A percentile compares a stretch with the other conserved stretches of the same genome.
Evolutionary conservation across 2,113 vertebrate species (phyloP).

Genomic region (Ranitomeya imitator): DNA sequence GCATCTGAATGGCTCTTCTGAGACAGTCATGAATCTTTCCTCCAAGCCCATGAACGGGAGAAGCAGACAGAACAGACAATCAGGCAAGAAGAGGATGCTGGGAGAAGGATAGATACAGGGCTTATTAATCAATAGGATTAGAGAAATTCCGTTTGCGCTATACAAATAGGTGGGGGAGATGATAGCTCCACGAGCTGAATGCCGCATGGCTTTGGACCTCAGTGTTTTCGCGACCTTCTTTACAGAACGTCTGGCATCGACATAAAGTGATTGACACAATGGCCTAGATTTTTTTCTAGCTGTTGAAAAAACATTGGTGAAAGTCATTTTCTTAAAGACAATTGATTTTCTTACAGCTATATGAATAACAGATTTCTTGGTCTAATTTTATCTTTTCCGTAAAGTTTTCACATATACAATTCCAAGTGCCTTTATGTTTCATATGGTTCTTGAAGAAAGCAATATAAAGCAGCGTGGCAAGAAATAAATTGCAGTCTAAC

Average conservation of each 20-base stretch:
- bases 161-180: slow-evolving; percentile 9
- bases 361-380: not conserved
- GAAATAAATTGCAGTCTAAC: not conserved
- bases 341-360: not conserved
- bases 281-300: not conserved
- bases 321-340: not conserved
- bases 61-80: slow-evolving; percentile 37
- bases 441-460: not conserved
- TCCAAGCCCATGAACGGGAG: slow-evolving; percentile 1
- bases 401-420: not conserved
- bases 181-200: not conserved
- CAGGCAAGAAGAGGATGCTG: slow-evolving; percentile 9
- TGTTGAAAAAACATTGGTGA: not conserved
- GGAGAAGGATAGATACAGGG: slow-evolving; percentile 26
- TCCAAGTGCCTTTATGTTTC: fast-evolving
- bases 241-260: not conserved
- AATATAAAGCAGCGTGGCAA: not conserved
- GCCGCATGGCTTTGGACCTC: not conserved
- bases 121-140: slow-evolving; percentile 54
- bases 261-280: slow-evolving; percentile 33
- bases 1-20: slow-evolving; percentile 43
- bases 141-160: slow-evolving; percentile 19
- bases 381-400: not conserved
- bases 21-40: slow-evolving; percentile 39
- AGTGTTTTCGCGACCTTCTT: slow-evolving; percentile 6